Conservation (phyloP, 2,888 invertebrate species). For the Chirona hameri region DNA sequence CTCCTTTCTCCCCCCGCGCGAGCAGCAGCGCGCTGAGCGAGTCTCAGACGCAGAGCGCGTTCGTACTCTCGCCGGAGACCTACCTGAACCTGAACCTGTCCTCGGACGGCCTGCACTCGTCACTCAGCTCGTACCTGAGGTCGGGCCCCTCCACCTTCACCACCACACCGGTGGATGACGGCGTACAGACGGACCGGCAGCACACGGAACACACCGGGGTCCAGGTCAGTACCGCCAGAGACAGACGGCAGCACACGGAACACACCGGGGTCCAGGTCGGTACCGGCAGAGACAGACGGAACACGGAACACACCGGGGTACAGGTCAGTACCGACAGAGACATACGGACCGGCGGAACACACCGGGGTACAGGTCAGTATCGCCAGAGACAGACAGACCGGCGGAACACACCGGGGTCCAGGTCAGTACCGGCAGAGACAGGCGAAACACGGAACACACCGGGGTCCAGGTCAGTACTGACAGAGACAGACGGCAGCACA, state of each 20-base stretch:
- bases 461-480: neutral
- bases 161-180: conserved; percentile 34
- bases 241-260: conserved; percentile 30
- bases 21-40: conserved; percentile 28
- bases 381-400: too few relatives aligned
- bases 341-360: neutral
- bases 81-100: conserved; percentile 29
- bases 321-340: conserved; percentile 31
- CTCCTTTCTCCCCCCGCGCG: neutral
- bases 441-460: neutral
- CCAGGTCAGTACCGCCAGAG: conserved; percentile 8
- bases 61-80: conserved; percentile 11
- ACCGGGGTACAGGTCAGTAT: neutral
- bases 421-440: too few relatives aligned
- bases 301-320: conserved; percentile 8
- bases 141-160: conserved; percentile 36
- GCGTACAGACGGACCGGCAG: conserved; percentile 36
- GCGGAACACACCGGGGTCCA: neutral
- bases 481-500: too few relatives aligned
- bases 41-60: conserved; percentile 13
- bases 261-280: conserved; percentile 28
- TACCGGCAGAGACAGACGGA: too few relatives aligned
- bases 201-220: conserved; percentile 28
- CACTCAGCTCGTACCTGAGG: conserved; percentile 34
- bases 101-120: conserved; percentile 35